Evolutionary conservation across 1,140 invertebrate species (phyloP).

Genomic region (Linepithema humile): DNA sequence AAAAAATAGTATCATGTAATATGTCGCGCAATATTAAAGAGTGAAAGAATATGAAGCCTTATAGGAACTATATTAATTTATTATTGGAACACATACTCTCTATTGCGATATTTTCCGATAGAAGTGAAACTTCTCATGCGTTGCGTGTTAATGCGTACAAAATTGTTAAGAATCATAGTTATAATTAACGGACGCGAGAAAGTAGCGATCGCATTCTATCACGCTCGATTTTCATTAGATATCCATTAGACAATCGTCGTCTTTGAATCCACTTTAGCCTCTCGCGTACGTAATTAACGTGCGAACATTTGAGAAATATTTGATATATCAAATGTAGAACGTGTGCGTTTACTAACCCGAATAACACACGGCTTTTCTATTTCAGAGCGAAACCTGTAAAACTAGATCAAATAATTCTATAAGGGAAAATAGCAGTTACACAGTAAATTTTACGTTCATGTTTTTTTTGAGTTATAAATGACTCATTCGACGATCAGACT

Average conservation of each 20-base stretch:
- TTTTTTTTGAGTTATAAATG: neutral
- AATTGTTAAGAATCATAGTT: neutral
- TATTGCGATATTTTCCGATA: too few relatives aligned
- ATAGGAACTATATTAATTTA: too few relatives aligned
- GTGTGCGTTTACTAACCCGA: constrained; percentile 5
- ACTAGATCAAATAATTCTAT: constrained; percentile 16
- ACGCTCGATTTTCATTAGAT: constrained; percentile 30
- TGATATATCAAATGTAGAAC: constrained; percentile 41
- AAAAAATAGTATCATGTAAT: too few relatives aligned
- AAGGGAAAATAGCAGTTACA: too few relatives aligned
- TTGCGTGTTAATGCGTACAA: neutral
- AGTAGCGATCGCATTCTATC: constrained; percentile 20
- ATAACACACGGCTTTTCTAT: constrained; percentile 14
- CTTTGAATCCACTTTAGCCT: neutral
- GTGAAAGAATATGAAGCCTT: too few relatives aligned
- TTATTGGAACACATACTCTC: too few relatives aligned
- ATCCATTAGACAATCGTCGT: constrained; percentile 4
- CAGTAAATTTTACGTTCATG: too few relatives aligned
- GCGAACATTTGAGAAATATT: neutral
- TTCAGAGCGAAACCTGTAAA: neutral
- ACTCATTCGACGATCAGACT: neutral
- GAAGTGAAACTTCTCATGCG: too few relatives aligned
- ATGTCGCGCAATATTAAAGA: too few relatives aligned
- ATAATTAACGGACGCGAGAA: constrained; percentile 8
- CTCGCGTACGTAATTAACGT: constrained; percentile 17